A percentile compares a stretch with the other conserved stretches of the same genome.
Evolutionary conservation across 2,888 invertebrate species (phyloP).

Genomic region (Rhorus exstirpatorius): DNA sequence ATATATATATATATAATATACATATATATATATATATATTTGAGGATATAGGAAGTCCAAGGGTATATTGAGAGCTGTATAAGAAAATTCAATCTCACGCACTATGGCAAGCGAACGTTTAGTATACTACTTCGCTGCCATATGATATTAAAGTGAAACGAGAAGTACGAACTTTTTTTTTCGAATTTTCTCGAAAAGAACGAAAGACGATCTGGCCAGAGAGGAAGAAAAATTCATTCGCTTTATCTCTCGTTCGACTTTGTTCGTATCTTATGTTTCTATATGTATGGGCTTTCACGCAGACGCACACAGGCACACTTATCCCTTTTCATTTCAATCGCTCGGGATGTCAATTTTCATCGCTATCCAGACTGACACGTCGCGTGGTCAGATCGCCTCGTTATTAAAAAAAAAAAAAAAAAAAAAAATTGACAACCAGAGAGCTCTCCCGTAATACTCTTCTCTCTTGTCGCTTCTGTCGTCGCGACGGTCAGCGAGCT

Average conservation of each 20-base stretch:
- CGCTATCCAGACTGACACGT: slow-evolving; percentile 21
- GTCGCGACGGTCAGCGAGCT: slow-evolving; percentile 10
- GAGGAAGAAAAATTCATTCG: neutral
- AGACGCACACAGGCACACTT: neutral
- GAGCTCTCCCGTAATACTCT: neutral
- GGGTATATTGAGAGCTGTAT: neutral
- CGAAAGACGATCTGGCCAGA: neutral
- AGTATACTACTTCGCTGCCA: neutral
- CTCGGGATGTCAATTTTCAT: slow-evolving; percentile 40
- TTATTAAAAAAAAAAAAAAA: slow-evolving; percentile 33
- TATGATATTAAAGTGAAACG: neutral
- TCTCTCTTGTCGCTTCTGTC: slow-evolving; percentile 18
- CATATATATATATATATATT: neutral
- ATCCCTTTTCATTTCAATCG: slow-evolving; percentile 9
- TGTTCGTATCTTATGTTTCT: neutral
- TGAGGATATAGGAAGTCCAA: neutral
- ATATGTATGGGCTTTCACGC: neutral
- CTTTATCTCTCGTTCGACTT: slow-evolving; percentile 3
- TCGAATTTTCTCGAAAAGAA: neutral
- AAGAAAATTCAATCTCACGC: slow-evolving; percentile 18
- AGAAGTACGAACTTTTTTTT: neutral
- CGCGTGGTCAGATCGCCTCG: slow-evolving; percentile 3
- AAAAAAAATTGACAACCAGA: slow-evolving; percentile 23
- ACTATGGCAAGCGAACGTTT: neutral
- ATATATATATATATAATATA: too few species aligned